Evolutionary conservation across 2,797 vertebrate genomes (phyloP), one percentile per base, ranked within the genome.

Genomic region (Dicrostonyx torquatus): DNA sequence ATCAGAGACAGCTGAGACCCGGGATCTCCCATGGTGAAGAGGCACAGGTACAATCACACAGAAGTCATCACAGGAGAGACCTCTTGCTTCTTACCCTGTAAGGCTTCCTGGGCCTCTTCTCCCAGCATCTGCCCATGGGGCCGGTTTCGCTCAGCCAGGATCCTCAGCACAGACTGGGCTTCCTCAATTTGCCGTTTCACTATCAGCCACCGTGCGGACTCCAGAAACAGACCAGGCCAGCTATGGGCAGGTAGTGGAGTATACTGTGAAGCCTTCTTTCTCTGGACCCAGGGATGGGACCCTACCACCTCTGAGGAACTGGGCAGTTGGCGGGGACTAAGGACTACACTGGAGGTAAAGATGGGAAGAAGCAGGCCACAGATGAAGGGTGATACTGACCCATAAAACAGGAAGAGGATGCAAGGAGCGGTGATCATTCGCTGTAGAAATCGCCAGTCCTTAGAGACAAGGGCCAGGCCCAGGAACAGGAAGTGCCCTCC

Each of bases 151-250:
- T 98, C 96, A 89, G 97, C 96, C 66, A 98, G 92, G 83, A 97
- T 92, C n/a, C 97, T 87, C 92, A 98, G 75, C 50, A 98, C 97
- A 6, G 97, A 97, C 18, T 97, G 97, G 53, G 98, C 98, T 94
- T 97, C 45, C 97, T 98, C 96, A 0, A 96, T 97, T 93, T 98
- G 98, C 94, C 99, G 98, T 0, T 99, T 98, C 87, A 99, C 98
- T 72, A 99, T 98, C 68, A 99, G 98, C 99, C 99, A 99, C 48
- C 99, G 98, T 2, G 99, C 99, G 0, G 99, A 99, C 97, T 99
- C 99, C 68, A 99, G 98, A 97, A 99, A 99, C 8, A 99, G 98
- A 24, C 99, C 98, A 0, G 99, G 99, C 98, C 99, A 98, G 72
- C 99, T 99, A 93, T 86, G 31, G 31, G 68, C 1, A 34, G 58